Percentiles rank a stretch among this genome's conserved stretches.
Evolutionary conservation across 2,888 invertebrate genomes (phyloP).

Genomic region (Sicus ferrugineus): DNA sequence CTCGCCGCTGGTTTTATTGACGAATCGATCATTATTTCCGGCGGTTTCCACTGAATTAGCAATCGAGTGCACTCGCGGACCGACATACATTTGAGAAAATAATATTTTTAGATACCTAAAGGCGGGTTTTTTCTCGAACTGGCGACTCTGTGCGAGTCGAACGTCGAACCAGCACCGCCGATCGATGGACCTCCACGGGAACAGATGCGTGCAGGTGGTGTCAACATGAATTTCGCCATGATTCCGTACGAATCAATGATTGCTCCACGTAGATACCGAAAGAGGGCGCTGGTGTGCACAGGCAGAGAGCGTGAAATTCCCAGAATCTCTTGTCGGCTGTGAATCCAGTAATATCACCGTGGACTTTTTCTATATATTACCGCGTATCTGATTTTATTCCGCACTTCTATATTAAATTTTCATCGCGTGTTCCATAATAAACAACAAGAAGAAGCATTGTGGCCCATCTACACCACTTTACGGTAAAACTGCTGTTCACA

Average conservation of each 20-base stretch:
- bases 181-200: constrained; percentile 7
- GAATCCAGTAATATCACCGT: no score
- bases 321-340: no score
- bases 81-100: constrained; percentile 6
- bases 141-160: background rate
- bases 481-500: constrained; percentile 33
- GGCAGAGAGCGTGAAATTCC: no score
- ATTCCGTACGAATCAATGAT: constrained; percentile 15
- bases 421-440: no score
- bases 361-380: no score
- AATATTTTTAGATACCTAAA: constrained; percentile 17
- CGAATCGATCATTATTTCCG: constrained; percentile 52
- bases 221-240: constrained; percentile 30
- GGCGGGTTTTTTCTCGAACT: background rate
- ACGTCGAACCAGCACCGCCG: constrained; percentile 16
- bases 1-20: constrained; percentile 55
- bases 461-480: background rate
- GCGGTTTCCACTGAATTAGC: constrained; percentile 5
- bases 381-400: no score
- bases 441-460: no score
- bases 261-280: background rate
- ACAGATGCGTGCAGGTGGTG: constrained; percentile 24
- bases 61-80: background rate
- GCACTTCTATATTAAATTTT: no score
- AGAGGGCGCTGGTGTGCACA: background rate